Evolutionary conservation across 2,888 invertebrate species (phyloP).

Genomic region (Celastrina argiolus): DNA sequence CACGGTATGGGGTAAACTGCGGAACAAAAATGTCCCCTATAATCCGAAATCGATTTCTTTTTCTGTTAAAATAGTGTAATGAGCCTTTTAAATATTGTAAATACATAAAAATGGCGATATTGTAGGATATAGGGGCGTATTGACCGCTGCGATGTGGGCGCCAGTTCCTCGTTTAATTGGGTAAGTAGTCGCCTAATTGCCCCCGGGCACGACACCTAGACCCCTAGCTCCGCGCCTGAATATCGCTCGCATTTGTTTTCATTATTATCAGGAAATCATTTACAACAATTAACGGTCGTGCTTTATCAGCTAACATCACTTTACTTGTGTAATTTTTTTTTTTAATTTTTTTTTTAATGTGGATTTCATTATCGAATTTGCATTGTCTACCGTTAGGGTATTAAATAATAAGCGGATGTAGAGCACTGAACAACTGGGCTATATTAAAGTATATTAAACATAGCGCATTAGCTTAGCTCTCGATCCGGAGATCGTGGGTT

Average conservation of each 20-base stretch:
- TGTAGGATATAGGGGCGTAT: constrained; percentile 72
- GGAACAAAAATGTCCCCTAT: constrained; percentile 73
- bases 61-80: constrained; percentile 58
- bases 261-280: constrained; percentile 32
- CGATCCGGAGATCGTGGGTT: too few relatives aligned
- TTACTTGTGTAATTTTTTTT: constrained; percentile 7
- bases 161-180: constrained; percentile 75
- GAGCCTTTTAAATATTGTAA: constrained; percentile 71
- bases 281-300: constrained; percentile 25
- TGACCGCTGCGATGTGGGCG: constrained; percentile 59
- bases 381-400: neutral
- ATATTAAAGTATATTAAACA: too few relatives aligned
- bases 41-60: constrained; percentile 55
- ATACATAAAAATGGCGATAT: constrained; percentile 60
- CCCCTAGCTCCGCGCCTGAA: constrained; percentile 34
- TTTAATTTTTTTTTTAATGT: too few relatives aligned
- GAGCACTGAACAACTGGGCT: too few relatives aligned
- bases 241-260: constrained; percentile 37
- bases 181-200: constrained; percentile 72
- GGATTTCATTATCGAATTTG: constrained; percentile 3
- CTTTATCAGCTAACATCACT: constrained; percentile 2
- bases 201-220: constrained; percentile 56
- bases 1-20: constrained; percentile 63
- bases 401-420: too few relatives aligned
- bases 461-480: too few relatives aligned